Evolutionary conservation across 2,797 vertebrate species (phyloP).

Genomic region (Dendrocincla fuliginosa): DNA sequence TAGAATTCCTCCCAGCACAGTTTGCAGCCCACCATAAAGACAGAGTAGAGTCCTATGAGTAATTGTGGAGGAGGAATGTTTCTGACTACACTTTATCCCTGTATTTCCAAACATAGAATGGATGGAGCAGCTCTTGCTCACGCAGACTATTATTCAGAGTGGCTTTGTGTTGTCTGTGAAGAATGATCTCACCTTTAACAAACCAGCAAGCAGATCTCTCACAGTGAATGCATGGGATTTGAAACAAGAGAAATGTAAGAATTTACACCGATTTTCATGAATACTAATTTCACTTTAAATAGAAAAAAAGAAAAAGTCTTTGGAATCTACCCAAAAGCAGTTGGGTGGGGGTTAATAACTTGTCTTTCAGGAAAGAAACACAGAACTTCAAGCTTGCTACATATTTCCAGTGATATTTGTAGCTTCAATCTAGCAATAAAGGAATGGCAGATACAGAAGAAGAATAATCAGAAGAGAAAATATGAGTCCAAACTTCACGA

Average conservation of each 20-base stretch:
- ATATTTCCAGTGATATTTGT: background rate
- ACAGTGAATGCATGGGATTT: background rate
- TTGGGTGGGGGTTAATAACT: background rate
- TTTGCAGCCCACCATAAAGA: background rate
- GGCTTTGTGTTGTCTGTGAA: background rate
- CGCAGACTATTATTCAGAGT: background rate
- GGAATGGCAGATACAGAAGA: background rate
- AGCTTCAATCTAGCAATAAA: background rate
- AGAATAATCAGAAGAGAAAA: background rate
- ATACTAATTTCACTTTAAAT: background rate
- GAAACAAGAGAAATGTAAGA: background rate
- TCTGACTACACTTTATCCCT: background rate
- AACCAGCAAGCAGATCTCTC: background rate
- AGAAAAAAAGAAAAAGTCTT: background rate
- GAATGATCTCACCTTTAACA: background rate
- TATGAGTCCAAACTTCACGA: background rate
- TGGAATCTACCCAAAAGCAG: background rate
- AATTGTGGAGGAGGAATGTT: constrained; percentile 36
- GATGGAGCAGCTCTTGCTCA: constrained; percentile 12
- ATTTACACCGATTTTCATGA: background rate
- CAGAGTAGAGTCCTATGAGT: background rate
- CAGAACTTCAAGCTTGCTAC: background rate
- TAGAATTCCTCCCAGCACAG: background rate
- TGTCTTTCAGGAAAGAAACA: background rate
- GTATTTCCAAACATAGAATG: constrained; percentile 2